A percentile compares a stretch with the other conserved stretches of the same genome.
Conservation (phyloP, 2,888 invertebrate species). For the Thera obeliscata region DNA sequence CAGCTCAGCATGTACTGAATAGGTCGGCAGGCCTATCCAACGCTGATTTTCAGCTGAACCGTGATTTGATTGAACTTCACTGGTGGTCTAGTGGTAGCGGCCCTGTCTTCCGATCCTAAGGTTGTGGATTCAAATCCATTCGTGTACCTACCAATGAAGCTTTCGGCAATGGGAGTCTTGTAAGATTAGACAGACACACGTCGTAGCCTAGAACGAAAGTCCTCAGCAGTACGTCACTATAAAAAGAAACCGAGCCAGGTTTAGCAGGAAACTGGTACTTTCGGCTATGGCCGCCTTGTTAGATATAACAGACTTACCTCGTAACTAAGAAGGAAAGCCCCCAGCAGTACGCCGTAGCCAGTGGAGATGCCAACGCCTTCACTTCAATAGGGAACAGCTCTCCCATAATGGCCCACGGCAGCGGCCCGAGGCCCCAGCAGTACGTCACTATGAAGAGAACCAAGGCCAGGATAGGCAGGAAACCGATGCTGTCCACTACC, state of each 20-base stretch:
- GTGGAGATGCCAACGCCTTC: slow-evolving; percentile 89
- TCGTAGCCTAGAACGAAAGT: slow-evolving; percentile 90
- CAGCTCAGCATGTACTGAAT: too few species aligned
- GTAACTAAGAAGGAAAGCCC: slow-evolving; percentile 89
- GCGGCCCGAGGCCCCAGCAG: slow-evolving; percentile 90
- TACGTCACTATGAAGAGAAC: slow-evolving; percentile 91
- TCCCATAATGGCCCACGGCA: slow-evolving; percentile 93
- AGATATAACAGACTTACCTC: slow-evolving; percentile 69
- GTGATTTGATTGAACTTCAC: too few species aligned
- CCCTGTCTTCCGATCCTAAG: too few species aligned
- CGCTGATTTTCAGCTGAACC: too few species aligned
- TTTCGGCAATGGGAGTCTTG: too few species aligned
- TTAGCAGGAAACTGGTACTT: slow-evolving; percentile 87
- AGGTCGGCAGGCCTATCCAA: too few species aligned
- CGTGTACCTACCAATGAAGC: too few species aligned
- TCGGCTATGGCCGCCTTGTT: too few species aligned
- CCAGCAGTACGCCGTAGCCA: slow-evolving; percentile 92
- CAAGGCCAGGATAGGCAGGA: slow-evolving; percentile 89
- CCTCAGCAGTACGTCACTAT: slow-evolving; percentile 90
- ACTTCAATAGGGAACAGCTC: slow-evolving; percentile 92
- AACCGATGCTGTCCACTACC: slow-evolving; percentile 79
- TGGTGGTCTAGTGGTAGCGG: too few species aligned
- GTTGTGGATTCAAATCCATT: too few species aligned
- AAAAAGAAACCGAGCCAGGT: slow-evolving; percentile 89
- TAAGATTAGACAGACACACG: slow-evolving; percentile 63